Percentiles rank a stretch among this genome's conserved stretches.
Conservation (phyloP, 53 echinoderm and acorn worm species). For the Echinarachnius parma region DNA sequence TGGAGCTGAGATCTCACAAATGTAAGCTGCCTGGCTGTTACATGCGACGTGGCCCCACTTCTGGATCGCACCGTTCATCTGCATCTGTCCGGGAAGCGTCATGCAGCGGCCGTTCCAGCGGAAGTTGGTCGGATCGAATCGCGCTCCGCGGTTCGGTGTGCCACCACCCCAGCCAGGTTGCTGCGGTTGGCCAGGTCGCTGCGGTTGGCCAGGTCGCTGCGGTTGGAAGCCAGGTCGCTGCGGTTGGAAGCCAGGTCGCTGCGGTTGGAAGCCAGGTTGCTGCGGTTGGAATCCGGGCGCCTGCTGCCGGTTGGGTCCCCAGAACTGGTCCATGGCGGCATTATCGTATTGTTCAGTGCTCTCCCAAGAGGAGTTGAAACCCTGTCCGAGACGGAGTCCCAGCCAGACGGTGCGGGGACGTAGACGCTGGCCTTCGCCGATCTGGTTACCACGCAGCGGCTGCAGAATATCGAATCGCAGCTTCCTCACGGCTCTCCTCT, state of each 20-base stretch:
- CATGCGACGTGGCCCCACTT: conserved; percentile 28
- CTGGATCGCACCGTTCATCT: conserved; percentile 22
- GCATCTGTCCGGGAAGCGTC: conserved; percentile 28
- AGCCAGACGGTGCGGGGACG: conserved; percentile 20
- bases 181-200: no score
- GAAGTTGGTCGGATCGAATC: conserved; percentile 17
- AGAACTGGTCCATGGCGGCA: neutral
- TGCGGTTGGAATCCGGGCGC: neutral
- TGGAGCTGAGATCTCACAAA: conserved; percentile 35
- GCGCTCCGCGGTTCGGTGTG: neutral
- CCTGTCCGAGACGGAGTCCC: conserved; percentile 29
- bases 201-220: no score
- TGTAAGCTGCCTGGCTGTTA: conserved; percentile 9
- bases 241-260: no score
- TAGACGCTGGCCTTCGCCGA: conserved; percentile 36
- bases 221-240: no score
- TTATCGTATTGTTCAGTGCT: conserved; percentile 17
- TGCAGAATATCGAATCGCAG: conserved; percentile 7
- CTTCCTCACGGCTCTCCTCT: conserved; percentile 25
- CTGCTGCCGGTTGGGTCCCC: conserved; percentile 15
- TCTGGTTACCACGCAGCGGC: neutral
- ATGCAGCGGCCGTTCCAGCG: conserved; percentile 31
- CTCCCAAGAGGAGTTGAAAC: conserved; percentile 10
- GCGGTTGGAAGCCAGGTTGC: no score
- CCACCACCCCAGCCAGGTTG: no score